Conservation (phyloP, 2,888 invertebrate species). For the Omphaloscelis lunosa region DNA sequence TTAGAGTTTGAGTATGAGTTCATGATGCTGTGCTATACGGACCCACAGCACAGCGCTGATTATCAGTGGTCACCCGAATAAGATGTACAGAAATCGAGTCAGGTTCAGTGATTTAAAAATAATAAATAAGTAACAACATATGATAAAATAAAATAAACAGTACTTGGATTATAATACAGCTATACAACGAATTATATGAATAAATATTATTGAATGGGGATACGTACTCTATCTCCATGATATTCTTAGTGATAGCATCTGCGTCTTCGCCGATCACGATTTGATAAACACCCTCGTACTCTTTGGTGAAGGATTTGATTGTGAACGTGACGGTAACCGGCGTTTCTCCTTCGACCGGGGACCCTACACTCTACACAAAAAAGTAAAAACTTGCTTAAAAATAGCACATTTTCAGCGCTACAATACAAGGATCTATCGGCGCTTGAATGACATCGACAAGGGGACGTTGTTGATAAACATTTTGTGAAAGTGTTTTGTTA, state of each 20-base stretch:
- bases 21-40: too few relatives aligned
- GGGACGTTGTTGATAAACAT: too few relatives aligned
- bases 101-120: too few relatives aligned
- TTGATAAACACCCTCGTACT: conserved; percentile 28
- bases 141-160: too few relatives aligned
- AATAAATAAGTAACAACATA: too few relatives aligned
- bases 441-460: neutral
- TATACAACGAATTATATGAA: too few relatives aligned
- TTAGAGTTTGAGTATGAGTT: too few relatives aligned
- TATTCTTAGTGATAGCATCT: conserved; percentile 18
- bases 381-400: neutral
- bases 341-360: neutral
- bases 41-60: too few relatives aligned
- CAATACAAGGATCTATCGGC: neutral
- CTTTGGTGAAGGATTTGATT: conserved; percentile 11
- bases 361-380: neutral
- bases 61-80: too few relatives aligned
- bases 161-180: too few relatives aligned
- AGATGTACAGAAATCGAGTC: too few relatives aligned
- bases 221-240: conserved; percentile 32
- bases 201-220: neutral
- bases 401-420: neutral
- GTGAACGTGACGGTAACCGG: conserved; percentile 9
- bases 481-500: neutral
- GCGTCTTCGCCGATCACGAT: neutral